These are phyloP conservation scores for Muscidifurax raptorellus DNA, from an alignment of 1,140 invertebrate species.

Conservation along the genomic window DNA sequence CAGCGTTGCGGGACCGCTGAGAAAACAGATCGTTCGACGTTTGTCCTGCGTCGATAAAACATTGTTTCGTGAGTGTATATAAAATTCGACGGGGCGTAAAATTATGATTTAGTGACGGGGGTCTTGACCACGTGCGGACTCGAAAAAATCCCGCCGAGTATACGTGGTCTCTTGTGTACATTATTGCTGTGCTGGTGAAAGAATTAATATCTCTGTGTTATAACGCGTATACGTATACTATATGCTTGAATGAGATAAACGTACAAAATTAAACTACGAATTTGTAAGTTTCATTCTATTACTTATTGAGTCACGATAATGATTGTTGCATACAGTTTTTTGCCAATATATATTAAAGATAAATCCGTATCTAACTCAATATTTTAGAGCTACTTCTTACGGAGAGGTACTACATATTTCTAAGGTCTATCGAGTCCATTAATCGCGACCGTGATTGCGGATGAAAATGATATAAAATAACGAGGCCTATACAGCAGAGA, in stretches of 20 bases:
- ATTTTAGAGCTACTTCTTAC: slow-evolving; percentile 9
- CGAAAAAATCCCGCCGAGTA: not conserved
- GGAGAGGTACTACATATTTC: slow-evolving; percentile 8
- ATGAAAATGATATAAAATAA: slow-evolving; percentile 45
- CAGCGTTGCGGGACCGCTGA: not conserved
- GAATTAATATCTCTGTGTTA: too few relatives aligned
- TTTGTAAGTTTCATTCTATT: too few relatives aligned
- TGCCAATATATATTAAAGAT: too few relatives aligned
- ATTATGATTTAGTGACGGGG: not conserved
- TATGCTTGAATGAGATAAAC: too few relatives aligned
- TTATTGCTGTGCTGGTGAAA: too few relatives aligned
- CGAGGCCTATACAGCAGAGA: slow-evolving; percentile 5
- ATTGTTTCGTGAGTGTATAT: not conserved
- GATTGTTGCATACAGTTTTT: too few relatives aligned
- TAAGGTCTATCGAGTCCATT: slow-evolving; percentile 46
- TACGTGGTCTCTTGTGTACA: too few relatives aligned
- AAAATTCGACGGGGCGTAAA: not conserved
- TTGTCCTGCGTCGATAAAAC: not conserved
- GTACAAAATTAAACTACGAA: too few relatives aligned
- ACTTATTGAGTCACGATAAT: too few relatives aligned
- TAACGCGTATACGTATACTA: too few relatives aligned
- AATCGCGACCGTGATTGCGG: slow-evolving; percentile 43
- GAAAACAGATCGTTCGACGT: slow-evolving; percentile 2
- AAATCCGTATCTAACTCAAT: not conserved
- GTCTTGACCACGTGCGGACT: too few relatives aligned